These are phyloP conservation scores for Semnornis frantzii DNA, from an alignment of 2,113 vertebrate genomes.

Conservation along the genomic window DNA sequence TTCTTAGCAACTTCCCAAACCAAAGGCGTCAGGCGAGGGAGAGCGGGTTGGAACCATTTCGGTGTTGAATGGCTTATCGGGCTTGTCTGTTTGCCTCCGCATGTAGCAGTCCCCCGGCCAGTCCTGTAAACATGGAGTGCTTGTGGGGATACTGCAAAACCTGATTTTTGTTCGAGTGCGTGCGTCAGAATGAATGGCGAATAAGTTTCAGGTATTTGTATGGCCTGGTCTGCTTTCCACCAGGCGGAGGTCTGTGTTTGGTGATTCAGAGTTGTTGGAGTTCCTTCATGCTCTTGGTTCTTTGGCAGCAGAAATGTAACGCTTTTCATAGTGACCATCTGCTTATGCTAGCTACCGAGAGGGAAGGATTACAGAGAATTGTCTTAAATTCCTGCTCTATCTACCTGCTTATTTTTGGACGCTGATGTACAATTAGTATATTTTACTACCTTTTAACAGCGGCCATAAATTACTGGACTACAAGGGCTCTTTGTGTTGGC, in stretches of 20 bases:
- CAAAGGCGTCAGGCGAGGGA: slow-evolving; percentile 6
- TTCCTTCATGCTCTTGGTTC: background rate
- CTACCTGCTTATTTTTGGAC: slow-evolving; percentile 75
- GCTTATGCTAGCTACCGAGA: slow-evolving; percentile 23
- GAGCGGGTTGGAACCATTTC: background rate
- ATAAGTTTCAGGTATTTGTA: background rate
- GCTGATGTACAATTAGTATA: slow-evolving; percentile 77
- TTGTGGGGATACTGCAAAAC: background rate
- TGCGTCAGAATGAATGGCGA: background rate
- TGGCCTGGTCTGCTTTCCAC: background rate
- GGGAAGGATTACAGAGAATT: slow-evolving; percentile 59
- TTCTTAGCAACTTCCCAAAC: slow-evolving; percentile 37
- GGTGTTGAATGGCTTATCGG: background rate
- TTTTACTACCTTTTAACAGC: slow-evolving; percentile 82
- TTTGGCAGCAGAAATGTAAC: slow-evolving; percentile 4
- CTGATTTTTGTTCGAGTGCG: background rate
- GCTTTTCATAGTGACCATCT: slow-evolving; percentile 1
- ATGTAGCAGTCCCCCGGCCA: background rate
- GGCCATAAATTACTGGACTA: slow-evolving; percentile 78
- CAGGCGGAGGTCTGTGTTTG: background rate
- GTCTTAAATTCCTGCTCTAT: slow-evolving; percentile 73
- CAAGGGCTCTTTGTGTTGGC: slow-evolving; percentile 70
- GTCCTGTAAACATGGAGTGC: background rate
- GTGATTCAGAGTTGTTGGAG: background rate
- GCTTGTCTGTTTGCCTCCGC: background rate